Evolutionary conservation across 2,888 invertebrate genomes (phyloP).

Genomic region (Oscheius sp.): DNA sequence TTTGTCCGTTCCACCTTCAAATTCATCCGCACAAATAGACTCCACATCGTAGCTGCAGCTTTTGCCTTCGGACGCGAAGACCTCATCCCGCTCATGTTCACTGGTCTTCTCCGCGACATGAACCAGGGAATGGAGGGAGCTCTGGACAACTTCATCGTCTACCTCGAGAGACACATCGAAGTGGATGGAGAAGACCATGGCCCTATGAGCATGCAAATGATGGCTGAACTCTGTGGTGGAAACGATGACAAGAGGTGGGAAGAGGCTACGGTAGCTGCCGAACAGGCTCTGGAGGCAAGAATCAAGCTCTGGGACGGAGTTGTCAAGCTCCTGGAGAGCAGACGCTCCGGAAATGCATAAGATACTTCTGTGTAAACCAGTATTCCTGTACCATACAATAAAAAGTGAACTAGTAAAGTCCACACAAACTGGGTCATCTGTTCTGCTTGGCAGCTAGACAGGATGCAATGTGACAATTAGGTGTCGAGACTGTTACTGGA

Average conservation of each 20-base stretch:
- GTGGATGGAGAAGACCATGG: conserved; percentile 41
- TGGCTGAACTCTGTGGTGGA: conserved; percentile 40
- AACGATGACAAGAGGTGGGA: conserved; percentile 40
- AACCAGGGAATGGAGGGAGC: conserved; percentile 38
- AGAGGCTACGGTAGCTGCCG: conserved; percentile 43
- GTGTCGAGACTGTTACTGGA: too few relatives aligned
- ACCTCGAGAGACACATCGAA: conserved; percentile 44
- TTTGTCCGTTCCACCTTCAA: conserved; percentile 42
- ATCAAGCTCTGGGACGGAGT: conserved; percentile 48
- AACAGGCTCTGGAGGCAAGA: conserved; percentile 41
- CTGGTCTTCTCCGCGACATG: conserved; percentile 40
- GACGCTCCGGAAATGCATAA: too few relatives aligned
- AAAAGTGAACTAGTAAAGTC: too few relatives aligned
- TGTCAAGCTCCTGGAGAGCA: conserved; percentile 33
- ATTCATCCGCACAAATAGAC: conserved; percentile 34
- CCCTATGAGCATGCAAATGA: conserved; percentile 39
- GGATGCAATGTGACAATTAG: too few relatives aligned
- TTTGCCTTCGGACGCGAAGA: conserved; percentile 47
- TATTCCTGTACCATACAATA: too few relatives aligned
- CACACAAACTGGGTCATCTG: too few relatives aligned
- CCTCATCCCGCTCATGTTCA: conserved; percentile 44
- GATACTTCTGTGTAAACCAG: too few relatives aligned
- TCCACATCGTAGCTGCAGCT: conserved; percentile 42
- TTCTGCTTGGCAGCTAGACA: too few relatives aligned
- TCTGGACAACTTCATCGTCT: conserved; percentile 40